Conservation (phyloP, 2,113 vertebrate genomes). For the Anhinga anhinga region DNA sequence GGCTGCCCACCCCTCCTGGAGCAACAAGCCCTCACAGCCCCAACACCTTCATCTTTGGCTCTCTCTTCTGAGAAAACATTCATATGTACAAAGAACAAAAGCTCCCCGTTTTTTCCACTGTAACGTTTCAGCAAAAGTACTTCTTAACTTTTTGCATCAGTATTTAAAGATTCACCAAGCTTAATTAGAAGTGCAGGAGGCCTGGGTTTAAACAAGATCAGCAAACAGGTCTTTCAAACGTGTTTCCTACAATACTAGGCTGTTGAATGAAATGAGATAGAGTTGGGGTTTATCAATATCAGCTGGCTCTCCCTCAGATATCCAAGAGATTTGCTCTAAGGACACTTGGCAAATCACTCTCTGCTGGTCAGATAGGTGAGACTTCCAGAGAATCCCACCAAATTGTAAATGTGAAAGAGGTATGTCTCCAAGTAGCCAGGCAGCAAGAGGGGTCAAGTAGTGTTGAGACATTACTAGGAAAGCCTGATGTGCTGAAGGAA, state of each 20-base stretch:
- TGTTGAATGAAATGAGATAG: not conserved
- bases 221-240: not conserved
- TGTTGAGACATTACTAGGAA: not conserved
- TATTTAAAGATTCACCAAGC: not conserved
- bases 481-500: not conserved
- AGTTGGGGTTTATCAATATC: not conserved
- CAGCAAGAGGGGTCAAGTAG: not conserved
- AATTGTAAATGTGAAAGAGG: not conserved
- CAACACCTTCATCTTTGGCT: not conserved
- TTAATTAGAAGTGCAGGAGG: not conserved
- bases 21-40: not conserved
- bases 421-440: not conserved
- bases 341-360: not conserved
- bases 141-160: not conserved
- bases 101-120: not conserved
- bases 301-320: not conserved
- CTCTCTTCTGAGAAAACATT: not conserved
- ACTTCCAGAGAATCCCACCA: not conserved
- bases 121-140: not conserved
- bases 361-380: not conserved
- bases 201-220: not conserved
- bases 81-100: not conserved
- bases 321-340: not conserved
- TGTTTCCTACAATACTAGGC: not conserved
- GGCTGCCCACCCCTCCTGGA: not conserved